Base-by-base conservation (phyloP, 2,888 invertebrate species). In the Harmothoe impar region DNA sequence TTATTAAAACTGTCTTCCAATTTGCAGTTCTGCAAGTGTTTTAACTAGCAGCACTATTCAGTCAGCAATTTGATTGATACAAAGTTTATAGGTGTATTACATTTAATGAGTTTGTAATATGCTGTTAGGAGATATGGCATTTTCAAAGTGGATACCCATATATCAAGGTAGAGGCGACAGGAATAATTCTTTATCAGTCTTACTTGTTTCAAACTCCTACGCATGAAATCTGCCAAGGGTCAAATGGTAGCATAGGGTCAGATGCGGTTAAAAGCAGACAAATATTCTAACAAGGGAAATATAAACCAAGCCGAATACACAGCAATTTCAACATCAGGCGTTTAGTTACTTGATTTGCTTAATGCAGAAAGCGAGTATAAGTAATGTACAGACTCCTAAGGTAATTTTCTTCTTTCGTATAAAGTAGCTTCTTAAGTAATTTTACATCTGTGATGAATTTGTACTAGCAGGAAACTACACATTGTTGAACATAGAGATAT, bases 181-280 rank as follows among this genome's bases (percentile, higher is more conserved):
- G 31, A 29, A 15, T 31, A 31, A 86, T 29, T 29, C 54, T 86
- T 29, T 54, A 86, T 54, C 20, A 54, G 86, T 54, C 86, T 86
- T 86, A 86, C 86, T 86, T 86, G 86, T 86, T 52, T 52, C 86
- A 86, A 56, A 86, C 86, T 89, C 89, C 89, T 89, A 89, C 62
- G 68, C 68, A 68, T 89, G 89, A 68, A 68, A n/a, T 89, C 89
- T 89, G 89, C 31, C 62, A 68, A 89, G 23, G n/a, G 68, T 68
- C 89, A 89, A 89, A 89, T 33, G 33, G 33, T 33, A 68, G 89
- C 62, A 89, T 62, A 86, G 81, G 81, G 81, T 81, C 81, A 81
- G 81, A 86, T 86, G 86, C 86, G 25, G 56, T 86, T 52, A 86
- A 35, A 84, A 51, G 86, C 54, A 31, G 25, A 54, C 33, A 86